Percentiles rank a stretch among this genome's conserved stretches.
Evolutionary conservation across 2,113 vertebrate species (phyloP).

Genomic region (Cyanoramphus novaezelandiae): DNA sequence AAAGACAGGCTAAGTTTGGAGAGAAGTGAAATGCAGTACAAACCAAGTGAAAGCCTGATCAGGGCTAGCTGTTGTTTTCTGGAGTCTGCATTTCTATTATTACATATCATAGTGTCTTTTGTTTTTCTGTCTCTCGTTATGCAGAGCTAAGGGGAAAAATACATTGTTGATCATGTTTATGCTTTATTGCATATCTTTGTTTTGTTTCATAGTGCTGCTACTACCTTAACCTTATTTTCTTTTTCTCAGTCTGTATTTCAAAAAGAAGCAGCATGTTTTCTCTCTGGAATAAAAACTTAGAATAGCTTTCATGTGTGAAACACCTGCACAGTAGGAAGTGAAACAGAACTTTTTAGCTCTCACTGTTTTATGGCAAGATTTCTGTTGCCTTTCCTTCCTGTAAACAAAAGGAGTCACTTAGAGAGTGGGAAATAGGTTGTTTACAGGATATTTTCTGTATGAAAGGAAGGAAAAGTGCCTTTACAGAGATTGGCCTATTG

Average conservation of each 20-base stretch:
- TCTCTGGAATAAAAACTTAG: constrained; percentile 1
- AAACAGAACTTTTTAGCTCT: constrained; percentile 45
- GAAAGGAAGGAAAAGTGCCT: constrained; percentile 81
- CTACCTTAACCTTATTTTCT: not conserved
- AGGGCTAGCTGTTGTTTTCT: not conserved
- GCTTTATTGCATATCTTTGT: not conserved
- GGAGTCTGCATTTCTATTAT: not conserved
- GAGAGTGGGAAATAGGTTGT: constrained; percentile 53
- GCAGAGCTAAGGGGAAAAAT: not conserved
- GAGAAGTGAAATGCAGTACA: not conserved
- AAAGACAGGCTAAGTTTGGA: not conserved
- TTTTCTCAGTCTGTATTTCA: not conserved
- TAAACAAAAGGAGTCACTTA: constrained; percentile 64
- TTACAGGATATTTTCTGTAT: constrained; percentile 76
- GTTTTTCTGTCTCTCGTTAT: not conserved
- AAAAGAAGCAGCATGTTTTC: not conserved
- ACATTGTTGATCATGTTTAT: not conserved
- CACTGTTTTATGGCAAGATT: constrained; percentile 22
- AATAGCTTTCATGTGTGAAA: constrained; percentile 11
- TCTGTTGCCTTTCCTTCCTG: constrained; percentile 70
- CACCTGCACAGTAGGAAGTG: constrained; percentile 62
- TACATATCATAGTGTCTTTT: not conserved
- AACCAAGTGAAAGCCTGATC: not conserved
- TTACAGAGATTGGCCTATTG: constrained; percentile 63
- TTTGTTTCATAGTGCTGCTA: not conserved